phyloP scores from a whole-genome alignment of 2,888 invertebrate species.

The Tridacna crocea region DNA sequence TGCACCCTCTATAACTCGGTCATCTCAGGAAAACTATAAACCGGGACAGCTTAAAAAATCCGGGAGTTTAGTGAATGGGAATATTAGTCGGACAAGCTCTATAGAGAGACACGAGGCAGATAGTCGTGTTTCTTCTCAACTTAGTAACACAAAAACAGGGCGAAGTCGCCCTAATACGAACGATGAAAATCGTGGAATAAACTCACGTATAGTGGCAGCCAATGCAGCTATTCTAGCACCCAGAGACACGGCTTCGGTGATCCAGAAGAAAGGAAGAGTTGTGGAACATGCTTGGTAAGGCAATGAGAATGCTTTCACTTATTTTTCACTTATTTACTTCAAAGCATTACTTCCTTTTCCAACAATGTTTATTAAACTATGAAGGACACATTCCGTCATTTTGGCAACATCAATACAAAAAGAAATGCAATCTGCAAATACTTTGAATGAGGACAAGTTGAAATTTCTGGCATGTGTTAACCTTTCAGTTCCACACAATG shows the following conservation, averaged over 20 bases:
- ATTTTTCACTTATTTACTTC: too few species aligned
- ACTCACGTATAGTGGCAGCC: conserved; percentile 1
- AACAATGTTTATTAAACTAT: too few species aligned
- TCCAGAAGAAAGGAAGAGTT: conserved; percentile 52
- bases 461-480: too few species aligned
- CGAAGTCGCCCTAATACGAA: conserved; percentile 19
- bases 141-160: conserved; percentile 19
- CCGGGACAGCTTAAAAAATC: conserved; percentile 19
- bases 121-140: conserved; percentile 25
- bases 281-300: conserved; percentile 35
- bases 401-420: too few species aligned
- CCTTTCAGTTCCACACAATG: too few species aligned
- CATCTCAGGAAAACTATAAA: conserved; percentile 20
- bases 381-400: too few species aligned
- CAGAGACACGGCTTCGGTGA: conserved; percentile 16
- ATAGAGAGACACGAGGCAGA: not conserved
- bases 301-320: not conserved
- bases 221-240: conserved; percentile 7
- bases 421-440: too few species aligned
- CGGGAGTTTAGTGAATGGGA: conserved; percentile 10
- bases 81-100: conserved; percentile 7
- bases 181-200: conserved; percentile 6
- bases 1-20: not conserved
- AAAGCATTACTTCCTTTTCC: too few species aligned
- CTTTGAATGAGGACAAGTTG: too few species aligned